phyloP scores from a whole-genome alignment of 2,113 vertebrate species.

The Clinocottus analis region DNA sequence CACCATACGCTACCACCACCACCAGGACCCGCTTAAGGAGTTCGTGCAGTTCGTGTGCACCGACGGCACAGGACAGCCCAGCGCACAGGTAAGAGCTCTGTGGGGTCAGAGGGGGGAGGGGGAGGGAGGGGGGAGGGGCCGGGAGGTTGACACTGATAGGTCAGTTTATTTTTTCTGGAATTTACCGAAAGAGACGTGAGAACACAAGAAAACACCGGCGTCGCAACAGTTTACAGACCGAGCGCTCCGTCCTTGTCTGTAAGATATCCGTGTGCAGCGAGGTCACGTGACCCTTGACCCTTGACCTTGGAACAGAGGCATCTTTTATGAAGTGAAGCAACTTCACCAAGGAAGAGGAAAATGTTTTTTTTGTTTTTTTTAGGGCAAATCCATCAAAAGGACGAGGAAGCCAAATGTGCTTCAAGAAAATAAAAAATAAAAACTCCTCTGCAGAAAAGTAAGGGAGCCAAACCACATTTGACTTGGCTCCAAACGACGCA shows the following conservation, averaged over 20 bases:
- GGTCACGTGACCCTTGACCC: slow-evolving; percentile 10
- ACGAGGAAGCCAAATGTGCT: slow-evolving; percentile 49
- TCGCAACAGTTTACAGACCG: background rate
- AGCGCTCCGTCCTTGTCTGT: slow-evolving; percentile 1
- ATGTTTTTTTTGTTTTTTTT: too few species aligned
- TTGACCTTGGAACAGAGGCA: background rate
- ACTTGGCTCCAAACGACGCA: background rate
- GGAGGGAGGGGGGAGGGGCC: background rate
- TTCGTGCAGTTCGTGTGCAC: slow-evolving; percentile 97
- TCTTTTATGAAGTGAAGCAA: slow-evolving; percentile 31
- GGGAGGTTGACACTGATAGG: background rate
- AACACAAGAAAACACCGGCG: background rate
- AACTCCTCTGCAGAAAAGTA: slow-evolving; percentile 23
- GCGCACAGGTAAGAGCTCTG: slow-evolving; percentile 88
- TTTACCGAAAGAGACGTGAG: too few species aligned
- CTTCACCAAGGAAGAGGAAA: slow-evolving; percentile 14
- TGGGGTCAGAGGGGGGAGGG: background rate
- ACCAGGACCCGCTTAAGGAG: slow-evolving; percentile 96
- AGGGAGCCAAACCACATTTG: slow-evolving; percentile 36
- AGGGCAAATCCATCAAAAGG: slow-evolving; percentile 31
- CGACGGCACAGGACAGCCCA: slow-evolving; percentile 92
- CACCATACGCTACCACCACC: slow-evolving; percentile 97
- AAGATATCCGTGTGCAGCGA: background rate
- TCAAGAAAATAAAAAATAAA: slow-evolving; percentile 2
- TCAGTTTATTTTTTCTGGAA: background rate